These are phyloP conservation scores for Phymatocera aterrima DNA, from an alignment of 2,888 invertebrate genomes.

Conservation along the genomic window DNA sequence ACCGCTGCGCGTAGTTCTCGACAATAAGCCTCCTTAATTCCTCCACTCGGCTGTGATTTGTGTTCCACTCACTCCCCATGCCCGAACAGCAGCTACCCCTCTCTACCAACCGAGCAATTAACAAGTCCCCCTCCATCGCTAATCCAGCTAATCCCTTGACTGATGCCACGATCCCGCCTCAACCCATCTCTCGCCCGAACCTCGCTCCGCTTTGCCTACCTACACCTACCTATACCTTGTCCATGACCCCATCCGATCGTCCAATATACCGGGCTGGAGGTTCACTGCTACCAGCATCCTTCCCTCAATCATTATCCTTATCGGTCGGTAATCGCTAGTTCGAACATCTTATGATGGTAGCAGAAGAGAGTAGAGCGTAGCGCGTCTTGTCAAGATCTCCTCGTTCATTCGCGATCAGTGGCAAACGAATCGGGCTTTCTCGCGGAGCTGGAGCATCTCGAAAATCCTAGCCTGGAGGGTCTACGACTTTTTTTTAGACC, in stretches of 20 bases:
- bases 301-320: conserved; percentile 16
- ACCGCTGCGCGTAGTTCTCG: conserved; percentile 40
- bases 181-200: conserved; percentile 45
- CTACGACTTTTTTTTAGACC: neutral
- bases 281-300: conserved; percentile 27
- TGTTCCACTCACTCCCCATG: conserved; percentile 59
- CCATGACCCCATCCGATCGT: conserved; percentile 41
- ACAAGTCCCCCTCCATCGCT: conserved; percentile 73
- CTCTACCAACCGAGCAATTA: conserved; percentile 71
- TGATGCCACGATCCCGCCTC: conserved; percentile 66
- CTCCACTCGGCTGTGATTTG: conserved; percentile 73
- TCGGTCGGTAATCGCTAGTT: neutral
- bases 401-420: neutral
- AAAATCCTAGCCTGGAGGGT: too few species aligned
- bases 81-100: conserved; percentile 51
- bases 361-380: conserved; percentile 16
- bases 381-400: conserved; percentile 14
- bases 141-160: conserved; percentile 75
- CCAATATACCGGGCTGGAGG: neutral
- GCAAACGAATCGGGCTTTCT: neutral
- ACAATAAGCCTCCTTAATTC: conserved; percentile 73
- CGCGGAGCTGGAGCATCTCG: too few species aligned
- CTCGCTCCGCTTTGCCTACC: conserved; percentile 44
- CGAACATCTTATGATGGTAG: neutral
- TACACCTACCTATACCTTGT: conserved; percentile 34